Percentiles rank a stretch among this genome's conserved stretches.
Evolutionary conservation across 2,888 invertebrate species (phyloP).

Genomic region (Acrobasis consociella): DNA sequence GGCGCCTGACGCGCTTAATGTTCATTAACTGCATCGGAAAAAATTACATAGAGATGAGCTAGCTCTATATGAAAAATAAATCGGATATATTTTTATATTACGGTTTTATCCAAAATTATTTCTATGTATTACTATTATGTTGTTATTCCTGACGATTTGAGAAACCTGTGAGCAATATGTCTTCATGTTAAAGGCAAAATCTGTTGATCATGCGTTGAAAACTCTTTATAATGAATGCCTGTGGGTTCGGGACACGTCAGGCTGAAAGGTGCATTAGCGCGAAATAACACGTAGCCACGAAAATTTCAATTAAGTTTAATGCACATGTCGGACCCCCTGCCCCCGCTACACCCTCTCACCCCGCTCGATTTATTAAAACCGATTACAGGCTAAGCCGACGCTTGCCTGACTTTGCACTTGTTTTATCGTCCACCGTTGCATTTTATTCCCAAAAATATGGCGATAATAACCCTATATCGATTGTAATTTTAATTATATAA

Average conservation of each 20-base stretch:
- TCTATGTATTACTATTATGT: no score
- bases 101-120: no score
- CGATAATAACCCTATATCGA: slow-evolving; percentile 33
- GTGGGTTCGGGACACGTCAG: slow-evolving; percentile 47
- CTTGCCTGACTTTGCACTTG: slow-evolving; percentile 58
- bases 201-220: slow-evolving; percentile 43
- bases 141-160: no score
- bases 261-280: slow-evolving; percentile 72
- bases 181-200: slow-evolving; percentile 30
- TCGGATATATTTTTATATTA: no score
- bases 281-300: slow-evolving; percentile 71
- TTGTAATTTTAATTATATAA: slow-evolving; percentile 9
- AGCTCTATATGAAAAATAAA: no score
- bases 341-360: slow-evolving; percentile 30
- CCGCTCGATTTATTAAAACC: slow-evolving; percentile 64
- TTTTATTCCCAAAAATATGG: slow-evolving; percentile 58
- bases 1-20: no score
- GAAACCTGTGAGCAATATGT: slow-evolving; percentile 24
- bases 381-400: slow-evolving; percentile 59
- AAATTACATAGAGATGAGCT: no score
- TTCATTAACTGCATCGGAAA: no score
- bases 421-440: slow-evolving; percentile 55
- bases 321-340: slow-evolving; percentile 56
- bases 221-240: slow-evolving; percentile 43
- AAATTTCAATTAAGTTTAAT: slow-evolving; percentile 78